Percentiles rank a stretch among this genome's conserved stretches.
These are phyloP conservation scores for Centruroides vittatus DNA, from an alignment of 1,140 invertebrate genomes.

Conservation along the genomic window DNA sequence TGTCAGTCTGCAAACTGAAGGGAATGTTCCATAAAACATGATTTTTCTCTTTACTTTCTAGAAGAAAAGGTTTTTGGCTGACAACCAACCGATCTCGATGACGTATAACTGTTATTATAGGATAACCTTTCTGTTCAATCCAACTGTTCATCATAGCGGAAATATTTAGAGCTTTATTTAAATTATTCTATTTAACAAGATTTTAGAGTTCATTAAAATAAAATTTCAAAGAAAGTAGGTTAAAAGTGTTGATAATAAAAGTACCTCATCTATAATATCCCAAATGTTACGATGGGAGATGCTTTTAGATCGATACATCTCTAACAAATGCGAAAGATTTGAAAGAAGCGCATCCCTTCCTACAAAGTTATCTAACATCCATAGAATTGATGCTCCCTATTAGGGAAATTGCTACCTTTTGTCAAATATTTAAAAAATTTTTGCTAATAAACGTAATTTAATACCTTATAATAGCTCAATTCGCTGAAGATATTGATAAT, in stretches of 20 bases:
- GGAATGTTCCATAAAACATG: no score
- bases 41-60: neutral
- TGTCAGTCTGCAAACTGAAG: no score
- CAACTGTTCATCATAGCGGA: conserved; percentile 73
- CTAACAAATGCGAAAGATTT: conserved; percentile 16
- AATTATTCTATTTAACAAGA: no score
- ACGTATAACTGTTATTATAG: conserved; percentile 47
- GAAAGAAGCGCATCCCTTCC: conserved; percentile 47
- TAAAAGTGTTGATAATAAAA: neutral
- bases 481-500: no score
- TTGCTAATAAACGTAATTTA: no score
- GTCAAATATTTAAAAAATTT: no score
- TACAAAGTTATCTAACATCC: conserved; percentile 93
- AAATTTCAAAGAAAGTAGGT: no score
- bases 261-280: conserved; percentile 21
- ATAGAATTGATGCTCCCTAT: conserved; percentile 64
- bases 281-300: conserved; percentile 17
- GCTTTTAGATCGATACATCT: conserved; percentile 16
- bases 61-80: conserved; percentile 38
- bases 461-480: no score
- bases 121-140: conserved; percentile 84
- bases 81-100: conserved; percentile 43
- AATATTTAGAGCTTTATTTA: conserved; percentile 7
- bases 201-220: no score
- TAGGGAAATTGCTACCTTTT: no score